phyloP scores from a whole-genome alignment of 2,113 vertebrate species.

The Heteronetta atricapilla region DNA sequence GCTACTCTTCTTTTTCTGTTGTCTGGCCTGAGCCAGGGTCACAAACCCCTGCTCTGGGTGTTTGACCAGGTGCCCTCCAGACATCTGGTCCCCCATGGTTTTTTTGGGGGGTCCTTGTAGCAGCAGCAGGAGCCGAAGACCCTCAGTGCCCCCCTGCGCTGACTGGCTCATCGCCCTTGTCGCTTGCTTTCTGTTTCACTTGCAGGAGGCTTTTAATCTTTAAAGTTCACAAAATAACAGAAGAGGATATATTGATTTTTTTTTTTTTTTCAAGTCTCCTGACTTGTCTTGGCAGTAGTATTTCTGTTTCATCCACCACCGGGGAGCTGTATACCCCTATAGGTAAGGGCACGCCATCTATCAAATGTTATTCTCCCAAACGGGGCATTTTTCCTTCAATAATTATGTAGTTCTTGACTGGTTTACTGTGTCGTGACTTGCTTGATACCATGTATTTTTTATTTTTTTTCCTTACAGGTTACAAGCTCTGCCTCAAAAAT shows the following conservation, averaged over 20 bases:
- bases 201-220: neutral
- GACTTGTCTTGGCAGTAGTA: neutral
- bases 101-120: neutral
- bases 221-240: neutral
- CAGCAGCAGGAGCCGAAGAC: neutral
- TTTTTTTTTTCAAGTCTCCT: neutral
- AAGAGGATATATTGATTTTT: neutral
- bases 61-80: neutral
- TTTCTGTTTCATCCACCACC: neutral
- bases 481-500: neutral
- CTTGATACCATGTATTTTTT: neutral
- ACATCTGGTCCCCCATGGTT: neutral
- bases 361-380: neutral
- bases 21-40: neutral
- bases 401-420: neutral
- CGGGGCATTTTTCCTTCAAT: neutral
- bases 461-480: neutral
- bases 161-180: neutral
- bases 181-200: neutral
- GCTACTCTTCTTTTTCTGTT: too few relatives aligned
- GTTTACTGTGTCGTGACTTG: neutral
- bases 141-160: accelerated
- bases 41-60: neutral
- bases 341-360: neutral
- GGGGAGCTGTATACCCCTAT: neutral